Conservation (phyloP, 2,888 invertebrate species). For the Graphium colonna region DNA sequence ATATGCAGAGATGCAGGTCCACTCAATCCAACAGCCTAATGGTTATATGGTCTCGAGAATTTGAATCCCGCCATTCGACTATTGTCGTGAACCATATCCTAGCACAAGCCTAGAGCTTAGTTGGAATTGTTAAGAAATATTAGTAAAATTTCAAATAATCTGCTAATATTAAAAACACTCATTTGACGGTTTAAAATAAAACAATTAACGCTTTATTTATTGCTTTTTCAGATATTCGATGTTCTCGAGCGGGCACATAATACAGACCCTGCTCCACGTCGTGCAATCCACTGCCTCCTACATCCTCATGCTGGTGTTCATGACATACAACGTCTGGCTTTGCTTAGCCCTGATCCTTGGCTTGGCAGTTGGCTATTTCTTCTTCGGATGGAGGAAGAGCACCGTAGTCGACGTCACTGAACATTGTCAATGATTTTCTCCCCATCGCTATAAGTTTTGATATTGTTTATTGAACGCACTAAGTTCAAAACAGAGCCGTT, state of each 20-base stretch:
- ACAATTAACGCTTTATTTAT: background rate
- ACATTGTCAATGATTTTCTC: conserved; percentile 89
- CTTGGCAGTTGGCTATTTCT: conserved; percentile 94
- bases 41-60: too few relatives aligned
- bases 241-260: conserved; percentile 88
- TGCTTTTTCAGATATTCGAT: conserved; percentile 86
- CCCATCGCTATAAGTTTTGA: background rate
- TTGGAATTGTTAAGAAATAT: too few relatives aligned
- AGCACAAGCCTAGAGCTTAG: too few relatives aligned
- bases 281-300: conserved; percentile 94
- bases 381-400: conserved; percentile 96
- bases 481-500: background rate
- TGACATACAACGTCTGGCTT: conserved; percentile 98
- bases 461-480: background rate
- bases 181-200: too few relatives aligned
- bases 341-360: conserved; percentile 93
- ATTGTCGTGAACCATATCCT: too few relatives aligned
- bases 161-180: too few relatives aligned
- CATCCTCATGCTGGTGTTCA: conserved; percentile 96
- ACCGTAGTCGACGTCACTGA: conserved; percentile 94
- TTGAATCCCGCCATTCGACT: too few relatives aligned
- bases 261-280: conserved; percentile 93
- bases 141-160: too few relatives aligned
- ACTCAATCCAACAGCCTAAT: too few relatives aligned
- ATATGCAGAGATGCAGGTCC: too few relatives aligned